phyloP scores from a whole-genome alignment of 2,797 vertebrate genomes.

The Micromesistius poutassou region DNA sequence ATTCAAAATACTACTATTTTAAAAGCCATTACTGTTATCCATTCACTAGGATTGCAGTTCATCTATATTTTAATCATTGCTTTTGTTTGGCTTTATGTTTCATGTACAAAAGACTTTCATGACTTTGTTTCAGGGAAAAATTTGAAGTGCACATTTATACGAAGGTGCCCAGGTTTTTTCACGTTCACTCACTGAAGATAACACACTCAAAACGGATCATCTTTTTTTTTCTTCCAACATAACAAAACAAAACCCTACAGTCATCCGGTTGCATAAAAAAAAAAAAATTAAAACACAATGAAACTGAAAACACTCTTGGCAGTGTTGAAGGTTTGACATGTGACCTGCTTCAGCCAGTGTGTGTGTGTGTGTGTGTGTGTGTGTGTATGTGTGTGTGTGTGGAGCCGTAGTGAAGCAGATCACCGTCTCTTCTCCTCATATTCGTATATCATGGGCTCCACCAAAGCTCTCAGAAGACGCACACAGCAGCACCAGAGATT shows the following conservation, averaged over 20 bases:
- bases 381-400: conserved; percentile 1
- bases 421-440: conserved; percentile 50
- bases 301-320: conserved; percentile 56
- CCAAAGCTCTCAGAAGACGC: conserved; percentile 51
- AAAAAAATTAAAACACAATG: not conserved
- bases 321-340: conserved; percentile 67
- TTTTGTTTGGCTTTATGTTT: conserved; percentile 66
- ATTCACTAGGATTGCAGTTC: conserved; percentile 67
- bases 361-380: not conserved
- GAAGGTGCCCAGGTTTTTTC: not conserved
- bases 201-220: not conserved
- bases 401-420: conserved; percentile 13
- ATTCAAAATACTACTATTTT: conserved; percentile 68
- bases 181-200: not conserved
- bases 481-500: conserved; percentile 64
- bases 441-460: conserved; percentile 33
- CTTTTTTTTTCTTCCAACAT: conserved; percentile 15
- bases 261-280: conserved; percentile 57
- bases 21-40: conserved; percentile 73
- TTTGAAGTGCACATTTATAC: conserved; percentile 7
- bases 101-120: conserved; percentile 63
- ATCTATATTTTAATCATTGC: conserved; percentile 71
- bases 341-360: conserved; percentile 51
- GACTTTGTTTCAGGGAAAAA: conserved; percentile 60
- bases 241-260: conserved; percentile 38